Evolutionary conservation across 2,797 vertebrate species (phyloP), one percentile per base, ranked within the genome.

Genomic region (Myotis daubentonii): DNA sequence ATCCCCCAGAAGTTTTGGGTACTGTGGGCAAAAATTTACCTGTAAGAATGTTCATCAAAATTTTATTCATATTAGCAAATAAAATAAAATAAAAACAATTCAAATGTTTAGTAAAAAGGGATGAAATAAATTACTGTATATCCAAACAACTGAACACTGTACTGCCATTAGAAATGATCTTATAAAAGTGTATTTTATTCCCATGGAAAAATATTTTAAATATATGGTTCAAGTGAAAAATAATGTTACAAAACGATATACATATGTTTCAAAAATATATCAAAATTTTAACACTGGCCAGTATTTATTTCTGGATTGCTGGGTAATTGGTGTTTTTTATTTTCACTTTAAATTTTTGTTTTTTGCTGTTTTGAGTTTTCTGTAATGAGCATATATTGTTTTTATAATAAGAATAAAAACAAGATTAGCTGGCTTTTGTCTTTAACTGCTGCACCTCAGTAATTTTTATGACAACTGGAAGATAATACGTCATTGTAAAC

Each of bases 381-480:
- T 86, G 30, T 41, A 49, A 62, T 62, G 9, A 4, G 23, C 7
- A 66, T 83, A 38, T 49, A 80, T 57, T 89, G 85, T 53, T 65
- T 60, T 33, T 62, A 71, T 36, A 41, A 53, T 53, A 66, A 85
- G n/a, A 89, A 72, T 85, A 79, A 66, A 78, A 91, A 65, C 53
- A 74, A 86, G 36, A 7, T 66, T 74, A n/a, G 38, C 60, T 74
- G 36, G 23, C 15, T 36, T 74, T 60, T 81, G 36, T 96, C 89
- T 97, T 98, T 96, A 97, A 98, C 97, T 98, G 98, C 98, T 98
- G 98, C 98, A 99, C 99, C 98, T 99, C 98, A 98, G 98, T 98
- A 99, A 99, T 98, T 99, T 99, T 99, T 99, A 99, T 99, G 99
- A 99, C 98, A 99, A 99, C 98, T 99, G 98, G 99, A 99, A 99